Evolutionary conservation across 2,113 vertebrate genomes (phyloP).

Genomic region (Austrofundulus limnaeus): DNA sequence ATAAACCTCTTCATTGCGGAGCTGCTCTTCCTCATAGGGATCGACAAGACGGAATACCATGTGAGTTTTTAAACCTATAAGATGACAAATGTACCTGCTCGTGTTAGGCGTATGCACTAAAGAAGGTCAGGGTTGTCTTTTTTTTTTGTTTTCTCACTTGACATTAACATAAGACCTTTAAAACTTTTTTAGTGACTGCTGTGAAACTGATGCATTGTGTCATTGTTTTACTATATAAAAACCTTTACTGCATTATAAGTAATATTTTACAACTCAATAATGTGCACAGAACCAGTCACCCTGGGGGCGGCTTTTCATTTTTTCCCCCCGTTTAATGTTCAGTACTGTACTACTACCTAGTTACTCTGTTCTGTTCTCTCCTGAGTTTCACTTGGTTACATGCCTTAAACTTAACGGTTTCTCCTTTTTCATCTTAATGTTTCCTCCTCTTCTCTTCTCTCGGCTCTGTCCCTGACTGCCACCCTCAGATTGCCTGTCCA

Average conservation of each 20-base stretch:
- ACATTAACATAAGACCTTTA: slow-evolving; percentile 1
- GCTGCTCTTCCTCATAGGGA: slow-evolving; percentile 94
- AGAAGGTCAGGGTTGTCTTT: neutral
- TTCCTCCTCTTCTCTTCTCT: slow-evolving; percentile 11
- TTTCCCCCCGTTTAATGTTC: slow-evolving; percentile 21
- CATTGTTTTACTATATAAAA: slow-evolving; percentile 44
- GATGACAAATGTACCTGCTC: neutral
- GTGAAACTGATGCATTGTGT: slow-evolving; percentile 35
- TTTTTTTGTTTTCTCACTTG: slow-evolving; percentile 20
- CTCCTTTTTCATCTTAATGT: slow-evolving; percentile 20
- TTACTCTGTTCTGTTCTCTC: slow-evolving; percentile 30
- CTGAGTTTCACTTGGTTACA: slow-evolving; percentile 23
- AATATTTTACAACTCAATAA: slow-evolving; percentile 28
- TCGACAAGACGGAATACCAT: slow-evolving; percentile 94
- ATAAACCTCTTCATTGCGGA: slow-evolving; percentile 95
- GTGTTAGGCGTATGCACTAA: neutral
- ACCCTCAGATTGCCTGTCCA: slow-evolving; percentile 85
- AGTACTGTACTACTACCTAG: slow-evolving; percentile 16
- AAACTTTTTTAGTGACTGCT: slow-evolving; percentile 8
- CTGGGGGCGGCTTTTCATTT: slow-evolving; percentile 40
- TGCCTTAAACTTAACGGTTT: slow-evolving; percentile 27
- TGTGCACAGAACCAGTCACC: slow-evolving; percentile 32
- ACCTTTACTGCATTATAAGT: slow-evolving; percentile 49
- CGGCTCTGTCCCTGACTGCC: slow-evolving; percentile 14
- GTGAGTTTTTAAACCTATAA: slow-evolving; percentile 63